Conservation (phyloP, 2,888 invertebrate genomes). For the Rhodophaea formosa region DNA sequence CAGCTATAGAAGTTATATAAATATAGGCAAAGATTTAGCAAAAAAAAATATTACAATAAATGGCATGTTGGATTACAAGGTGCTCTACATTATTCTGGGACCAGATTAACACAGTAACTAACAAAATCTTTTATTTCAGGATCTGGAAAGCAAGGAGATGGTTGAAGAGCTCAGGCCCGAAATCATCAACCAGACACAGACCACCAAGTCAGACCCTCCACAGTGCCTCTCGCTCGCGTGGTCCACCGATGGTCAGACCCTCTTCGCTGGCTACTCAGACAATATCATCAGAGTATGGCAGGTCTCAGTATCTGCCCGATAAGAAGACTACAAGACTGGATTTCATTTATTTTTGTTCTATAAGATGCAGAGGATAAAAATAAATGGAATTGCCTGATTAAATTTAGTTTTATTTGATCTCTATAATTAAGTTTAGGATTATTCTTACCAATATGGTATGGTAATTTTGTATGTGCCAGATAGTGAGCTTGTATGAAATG, state of each 20-base stretch:
- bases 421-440: constrained; percentile 23
- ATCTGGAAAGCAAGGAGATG: constrained; percentile 99
- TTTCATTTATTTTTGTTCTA: constrained; percentile 79
- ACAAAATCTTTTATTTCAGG: too few relatives aligned
- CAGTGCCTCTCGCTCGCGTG: constrained; percentile 98
- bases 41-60: too few relatives aligned
- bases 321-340: constrained; percentile 52
- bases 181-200: constrained; percentile 87
- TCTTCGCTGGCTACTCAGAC: constrained; percentile 99
- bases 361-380: constrained; percentile 61
- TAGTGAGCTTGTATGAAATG: not conserved
- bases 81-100: too few relatives aligned
- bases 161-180: constrained; percentile 99
- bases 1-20: too few relatives aligned
- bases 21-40: too few relatives aligned
- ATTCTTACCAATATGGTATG: too few relatives aligned
- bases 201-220: constrained; percentile 93
- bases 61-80: too few relatives aligned
- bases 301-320: constrained; percentile 93
- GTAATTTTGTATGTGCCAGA: not conserved
- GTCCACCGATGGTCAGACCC: constrained; percentile 99
- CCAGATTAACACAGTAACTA: too few relatives aligned
- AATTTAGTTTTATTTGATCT: constrained; percentile 66
- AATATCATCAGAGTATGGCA: constrained; percentile 99
- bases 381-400: constrained; percentile 70